Conservation (phyloP, 1,140 invertebrate genomes). For the Meloidogyne exigua region DNA sequence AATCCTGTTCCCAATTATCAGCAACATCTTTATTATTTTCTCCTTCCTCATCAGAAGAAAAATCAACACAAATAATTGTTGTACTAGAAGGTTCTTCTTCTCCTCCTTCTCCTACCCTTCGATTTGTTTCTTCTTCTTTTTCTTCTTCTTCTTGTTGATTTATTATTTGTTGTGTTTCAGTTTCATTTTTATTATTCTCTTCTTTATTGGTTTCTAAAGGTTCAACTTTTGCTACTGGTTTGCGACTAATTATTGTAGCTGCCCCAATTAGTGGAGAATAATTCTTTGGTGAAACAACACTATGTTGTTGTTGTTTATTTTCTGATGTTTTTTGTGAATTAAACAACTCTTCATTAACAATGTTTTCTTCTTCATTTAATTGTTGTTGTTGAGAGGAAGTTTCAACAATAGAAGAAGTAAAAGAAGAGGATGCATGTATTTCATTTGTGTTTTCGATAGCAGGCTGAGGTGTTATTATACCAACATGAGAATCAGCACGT, state of each 20-base stretch:
- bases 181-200: not conserved
- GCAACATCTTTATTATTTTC: not conserved
- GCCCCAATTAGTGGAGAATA: not conserved
- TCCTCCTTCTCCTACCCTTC: not conserved
- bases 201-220: conserved; percentile 15
- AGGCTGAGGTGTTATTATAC: not conserved
- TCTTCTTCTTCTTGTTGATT: conserved; percentile 23
- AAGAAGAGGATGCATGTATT: not conserved
- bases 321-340: not conserved
- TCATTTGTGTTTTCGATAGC: not conserved
- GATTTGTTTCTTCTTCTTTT: conserved; percentile 11
- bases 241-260: not conserved
- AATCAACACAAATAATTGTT: not conserved
- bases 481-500: not conserved
- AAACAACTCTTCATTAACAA: not conserved
- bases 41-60: not conserved
- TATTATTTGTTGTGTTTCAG: not conserved
- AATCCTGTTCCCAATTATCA: conserved; percentile 12
- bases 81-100: conserved; percentile 3
- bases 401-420: not conserved
- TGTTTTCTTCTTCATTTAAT: not conserved
- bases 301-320: not conserved
- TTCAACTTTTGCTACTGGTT: not conserved
- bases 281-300: not conserved
- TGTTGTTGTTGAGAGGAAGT: not conserved